These are phyloP conservation scores for Phyllotreta cruciferae DNA, from an alignment of 2,888 invertebrate genomes.

Conservation along the genomic window DNA sequence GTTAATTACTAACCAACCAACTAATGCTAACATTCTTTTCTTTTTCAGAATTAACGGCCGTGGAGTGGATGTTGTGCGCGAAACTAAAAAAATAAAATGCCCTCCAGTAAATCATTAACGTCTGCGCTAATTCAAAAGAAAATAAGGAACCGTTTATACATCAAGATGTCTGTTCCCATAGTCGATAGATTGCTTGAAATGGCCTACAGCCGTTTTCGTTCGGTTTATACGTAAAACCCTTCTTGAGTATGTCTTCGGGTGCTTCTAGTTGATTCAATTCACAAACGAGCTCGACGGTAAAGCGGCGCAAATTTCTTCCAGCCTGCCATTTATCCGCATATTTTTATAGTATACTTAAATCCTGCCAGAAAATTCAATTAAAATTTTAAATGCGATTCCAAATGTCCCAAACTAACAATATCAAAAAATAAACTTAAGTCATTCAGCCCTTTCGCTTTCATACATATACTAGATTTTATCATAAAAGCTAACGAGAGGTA, in stretches of 20 bases:
- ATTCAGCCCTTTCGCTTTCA: too few species aligned
- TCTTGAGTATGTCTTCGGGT: conserved; percentile 4
- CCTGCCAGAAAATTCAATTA: neutral
- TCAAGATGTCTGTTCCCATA: conserved; percentile 14
- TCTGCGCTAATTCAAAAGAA: conserved; percentile 12
- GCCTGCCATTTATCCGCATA: too few species aligned
- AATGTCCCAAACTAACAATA: too few species aligned
- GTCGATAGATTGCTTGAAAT: conserved; percentile 16
- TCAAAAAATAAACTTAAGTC: too few species aligned
- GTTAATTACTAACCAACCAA: conserved; percentile 9
- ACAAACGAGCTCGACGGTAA: conserved; percentile 1
- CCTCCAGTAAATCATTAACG: conserved; percentile 16
- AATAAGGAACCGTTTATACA: conserved; percentile 11
- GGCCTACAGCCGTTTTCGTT: conserved; percentile 13
- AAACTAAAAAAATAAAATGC: conserved; percentile 11
- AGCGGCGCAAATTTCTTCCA: neutral
- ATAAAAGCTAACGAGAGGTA: too few species aligned
- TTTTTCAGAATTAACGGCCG: conserved; percentile 23
- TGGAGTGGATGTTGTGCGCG: neutral
- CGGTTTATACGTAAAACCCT: conserved; percentile 11
- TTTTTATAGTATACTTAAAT: neutral
- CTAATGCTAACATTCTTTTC: conserved; percentile 17
- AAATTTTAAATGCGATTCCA: too few species aligned
- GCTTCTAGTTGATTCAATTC: neutral
- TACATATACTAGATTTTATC: too few species aligned